Evolutionary conservation across 2,888 invertebrate genomes (phyloP).

Genomic region (Drosophila kuntzei): DNA sequence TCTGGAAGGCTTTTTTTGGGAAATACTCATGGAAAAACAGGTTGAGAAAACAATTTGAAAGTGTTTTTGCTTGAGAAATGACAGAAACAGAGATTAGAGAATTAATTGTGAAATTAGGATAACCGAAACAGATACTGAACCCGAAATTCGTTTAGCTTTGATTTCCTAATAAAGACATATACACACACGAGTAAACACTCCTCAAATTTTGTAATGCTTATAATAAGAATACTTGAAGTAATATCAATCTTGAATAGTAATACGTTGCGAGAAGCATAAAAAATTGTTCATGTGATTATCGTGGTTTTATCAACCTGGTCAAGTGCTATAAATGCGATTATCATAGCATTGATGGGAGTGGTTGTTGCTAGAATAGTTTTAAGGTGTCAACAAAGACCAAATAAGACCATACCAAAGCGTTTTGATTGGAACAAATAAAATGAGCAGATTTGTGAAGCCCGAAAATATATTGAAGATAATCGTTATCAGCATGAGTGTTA

Average conservation of each 20-base stretch:
- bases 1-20: too few species aligned
- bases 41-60: too few species aligned
- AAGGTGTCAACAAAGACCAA: slow-evolving; percentile 20
- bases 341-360: slow-evolving; percentile 5
- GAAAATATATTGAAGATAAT: slow-evolving; percentile 41
- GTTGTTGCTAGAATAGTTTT: slow-evolving; percentile 18
- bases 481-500: slow-evolving; percentile 40
- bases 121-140: too few species aligned
- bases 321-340: slow-evolving; percentile 17
- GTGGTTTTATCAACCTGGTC: not conserved
- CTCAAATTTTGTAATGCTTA: not conserved
- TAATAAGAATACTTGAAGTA: not conserved
- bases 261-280: not conserved
- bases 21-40: too few species aligned
- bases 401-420: not conserved
- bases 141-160: too few species aligned
- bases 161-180: not conserved
- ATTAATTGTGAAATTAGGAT: too few species aligned
- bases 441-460: slow-evolving; percentile 20
- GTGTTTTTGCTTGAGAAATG: too few species aligned
- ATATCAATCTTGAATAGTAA: not conserved
- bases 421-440: not conserved
- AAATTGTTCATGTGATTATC: slow-evolving; percentile 1
- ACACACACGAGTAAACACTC: not conserved
- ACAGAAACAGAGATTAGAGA: too few species aligned